Base-by-base conservation (phyloP, 2,797 vertebrate genomes). In the Cryptoblepharus egeriae region DNA sequence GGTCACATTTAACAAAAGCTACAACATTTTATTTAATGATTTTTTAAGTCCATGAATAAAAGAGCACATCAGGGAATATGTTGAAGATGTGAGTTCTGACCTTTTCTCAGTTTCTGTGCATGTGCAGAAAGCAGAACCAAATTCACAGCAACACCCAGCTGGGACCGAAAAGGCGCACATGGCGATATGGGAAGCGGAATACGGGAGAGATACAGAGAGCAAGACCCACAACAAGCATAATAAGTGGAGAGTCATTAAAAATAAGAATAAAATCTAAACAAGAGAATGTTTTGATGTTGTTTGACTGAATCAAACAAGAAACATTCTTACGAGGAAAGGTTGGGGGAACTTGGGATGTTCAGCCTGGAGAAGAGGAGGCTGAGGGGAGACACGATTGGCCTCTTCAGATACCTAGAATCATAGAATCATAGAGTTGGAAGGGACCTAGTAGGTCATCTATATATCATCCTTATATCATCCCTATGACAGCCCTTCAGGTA, bases 181-280 rank as follows among this genome's bases (percentile, higher is more conserved):
- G 10, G 32, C 15, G 22, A 16, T n/a, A n/a, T 7, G 13, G 15
- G 37, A 7, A 7, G 32, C 18, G 26, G 55, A 77, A 85, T 64
- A 75, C 81, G n/a, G 12, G 5, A 15, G 69, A 88, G 84, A 89
- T 63, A 20, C 82, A 86, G 78, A 16, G 68, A 70, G 71, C 79
- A 86, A 1, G 73, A 5, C 78, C 87, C 81, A 72, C 86, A 61
- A 77, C 81, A 88, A 88, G 52, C 82, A 45, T 86, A 84, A 79
- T 75, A 91, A 77, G 68, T 61, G 82, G 92, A 88, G 91, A 86
- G 69, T 70, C 91, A 78, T 84, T 61, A 60, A 87, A 83, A 88
- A 0, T 0, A 18, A 61, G 52, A 26, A 32, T 5, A 7, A 16
- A 15, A 74, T n/a, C 37, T 16, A 55, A 37, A 55, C n/a, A n/a